phyloP scores from a whole-genome alignment of 2,888 invertebrate species.

The Trachelus troglodyta region DNA sequence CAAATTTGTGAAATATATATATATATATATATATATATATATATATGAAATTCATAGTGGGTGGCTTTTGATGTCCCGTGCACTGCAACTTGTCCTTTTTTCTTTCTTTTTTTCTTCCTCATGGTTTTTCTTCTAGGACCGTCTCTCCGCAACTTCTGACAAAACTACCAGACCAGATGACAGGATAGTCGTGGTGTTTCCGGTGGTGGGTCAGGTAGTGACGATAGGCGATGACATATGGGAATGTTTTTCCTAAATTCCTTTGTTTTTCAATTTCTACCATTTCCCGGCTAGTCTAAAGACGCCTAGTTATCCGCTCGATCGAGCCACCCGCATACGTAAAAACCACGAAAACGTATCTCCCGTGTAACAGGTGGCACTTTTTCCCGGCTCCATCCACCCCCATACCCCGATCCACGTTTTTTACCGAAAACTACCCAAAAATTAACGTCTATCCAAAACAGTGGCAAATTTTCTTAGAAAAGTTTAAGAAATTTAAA shows the following conservation, averaged over 20 bases:
- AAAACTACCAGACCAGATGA: not conserved
- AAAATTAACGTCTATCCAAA: conserved; percentile 37
- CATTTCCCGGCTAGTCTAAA: not conserved
- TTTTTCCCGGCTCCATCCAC: not conserved
- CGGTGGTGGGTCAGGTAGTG: conserved; percentile 27
- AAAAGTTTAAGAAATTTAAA: not conserved
- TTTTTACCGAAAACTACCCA: conserved; percentile 31
- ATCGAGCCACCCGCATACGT: conserved; percentile 1
- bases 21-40: no score
- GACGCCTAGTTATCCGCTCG: conserved; percentile 30
- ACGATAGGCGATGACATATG: conserved; percentile 34
- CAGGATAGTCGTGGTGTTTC: conserved; percentile 25
- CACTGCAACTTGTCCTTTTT: not conserved
- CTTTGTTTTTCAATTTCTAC: conserved; percentile 10
- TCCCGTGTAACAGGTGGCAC: conserved; percentile 32
- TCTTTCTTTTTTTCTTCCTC: not conserved
- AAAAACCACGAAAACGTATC: not conserved
- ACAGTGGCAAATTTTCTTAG: conserved; percentile 7
- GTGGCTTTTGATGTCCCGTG: not conserved
- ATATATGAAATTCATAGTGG: not conserved
- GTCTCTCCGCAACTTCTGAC: not conserved
- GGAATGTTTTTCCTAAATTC: conserved; percentile 6
- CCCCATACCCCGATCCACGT: conserved; percentile 7
- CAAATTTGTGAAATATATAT: not conserved
- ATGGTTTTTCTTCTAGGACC: not conserved